phyloP scores from a whole-genome alignment of 92 coral and sea anemone species.

The Porites rus region DNA sequence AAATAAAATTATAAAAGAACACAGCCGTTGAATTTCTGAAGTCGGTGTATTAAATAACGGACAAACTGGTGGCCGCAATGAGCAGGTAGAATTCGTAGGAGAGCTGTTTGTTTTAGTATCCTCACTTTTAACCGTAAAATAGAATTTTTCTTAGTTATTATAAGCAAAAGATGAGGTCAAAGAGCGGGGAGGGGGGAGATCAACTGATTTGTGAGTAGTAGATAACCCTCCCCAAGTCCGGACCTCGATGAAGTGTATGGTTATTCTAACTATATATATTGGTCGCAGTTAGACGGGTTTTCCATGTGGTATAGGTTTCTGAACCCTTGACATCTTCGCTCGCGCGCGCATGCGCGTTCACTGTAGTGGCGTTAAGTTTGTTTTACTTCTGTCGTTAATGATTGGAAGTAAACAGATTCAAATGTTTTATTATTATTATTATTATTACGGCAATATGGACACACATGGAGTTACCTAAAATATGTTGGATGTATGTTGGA shows the following conservation, averaged over 20 bases:
- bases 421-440: too few species aligned
- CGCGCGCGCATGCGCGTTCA: conserved; percentile 9
- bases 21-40: too few species aligned
- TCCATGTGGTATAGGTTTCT: neutral
- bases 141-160: neutral
- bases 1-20: too few species aligned
- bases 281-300: neutral
- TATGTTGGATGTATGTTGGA: too few species aligned
- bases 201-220: conserved; percentile 24
- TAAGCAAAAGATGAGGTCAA: conserved; percentile 31
- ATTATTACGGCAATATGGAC: too few species aligned
- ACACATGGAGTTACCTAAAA: too few species aligned
- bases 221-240: conserved; percentile 59
- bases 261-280: neutral
- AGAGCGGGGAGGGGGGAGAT: conserved; percentile 27
- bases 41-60: too few species aligned
- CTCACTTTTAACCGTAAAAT: neutral
- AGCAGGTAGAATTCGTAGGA: neutral
- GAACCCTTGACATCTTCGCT: neutral
- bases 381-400: neutral
- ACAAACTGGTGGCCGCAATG: too few species aligned
- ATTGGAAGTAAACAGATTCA: neutral
- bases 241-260: neutral
- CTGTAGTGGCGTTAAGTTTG: neutral
- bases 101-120: too few species aligned